These are phyloP conservation scores for Pipistrellus nathusii DNA, from an alignment of 2,797 vertebrate genomes.

Conservation along the genomic window DNA sequence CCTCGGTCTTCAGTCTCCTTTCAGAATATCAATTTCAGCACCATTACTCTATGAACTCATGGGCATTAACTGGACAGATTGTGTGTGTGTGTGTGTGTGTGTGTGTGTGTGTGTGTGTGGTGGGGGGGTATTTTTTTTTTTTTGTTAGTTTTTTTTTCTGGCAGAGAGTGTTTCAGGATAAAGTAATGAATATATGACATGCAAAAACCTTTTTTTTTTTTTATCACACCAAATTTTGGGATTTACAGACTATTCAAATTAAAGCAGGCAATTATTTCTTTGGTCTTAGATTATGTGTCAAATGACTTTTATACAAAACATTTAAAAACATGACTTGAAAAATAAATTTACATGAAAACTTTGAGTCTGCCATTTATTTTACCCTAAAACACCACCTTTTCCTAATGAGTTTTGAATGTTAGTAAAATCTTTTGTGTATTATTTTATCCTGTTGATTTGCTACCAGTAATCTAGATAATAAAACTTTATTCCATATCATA, in stretches of 20 bases:
- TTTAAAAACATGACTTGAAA: constrained; percentile 30
- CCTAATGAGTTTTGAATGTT: not conserved
- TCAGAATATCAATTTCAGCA: constrained; percentile 54
- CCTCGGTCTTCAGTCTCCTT: constrained; percentile 65
- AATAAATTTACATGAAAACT: constrained; percentile 44
- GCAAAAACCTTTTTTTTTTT: not conserved
- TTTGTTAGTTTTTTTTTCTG: not conserved
- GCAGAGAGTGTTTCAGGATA: constrained; percentile 13
- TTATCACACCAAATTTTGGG: not conserved
- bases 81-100: not conserved
- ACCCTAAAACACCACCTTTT: not conserved
- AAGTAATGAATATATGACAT: constrained; percentile 26
- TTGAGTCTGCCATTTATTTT: constrained; percentile 26
- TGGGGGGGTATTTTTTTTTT: not conserved
- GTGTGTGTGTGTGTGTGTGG: not conserved
- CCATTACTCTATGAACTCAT: constrained; percentile 52
- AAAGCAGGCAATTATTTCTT: not conserved
- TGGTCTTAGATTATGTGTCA: not conserved
- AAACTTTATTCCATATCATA: constrained; percentile 5
- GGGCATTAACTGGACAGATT: constrained; percentile 42
- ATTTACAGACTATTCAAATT: not conserved
- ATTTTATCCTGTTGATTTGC: not conserved
- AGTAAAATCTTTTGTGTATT: not conserved
- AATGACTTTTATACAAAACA: constrained; percentile 37
- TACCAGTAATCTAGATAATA: not conserved